phyloP scores from a whole-genome alignment of 2,797 vertebrate species.

The Coranthus polyacanthus region DNA sequence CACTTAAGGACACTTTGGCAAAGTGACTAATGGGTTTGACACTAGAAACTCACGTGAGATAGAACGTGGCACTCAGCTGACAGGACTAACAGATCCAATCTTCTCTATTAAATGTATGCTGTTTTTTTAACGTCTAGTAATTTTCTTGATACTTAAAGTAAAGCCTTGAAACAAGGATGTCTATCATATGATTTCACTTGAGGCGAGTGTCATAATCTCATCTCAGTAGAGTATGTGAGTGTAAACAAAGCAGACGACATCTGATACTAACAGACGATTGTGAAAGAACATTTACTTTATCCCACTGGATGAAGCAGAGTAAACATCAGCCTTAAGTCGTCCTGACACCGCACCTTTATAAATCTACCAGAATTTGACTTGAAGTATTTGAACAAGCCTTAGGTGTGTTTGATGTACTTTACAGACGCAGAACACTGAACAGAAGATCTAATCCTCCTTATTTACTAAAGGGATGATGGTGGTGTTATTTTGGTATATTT shows the following conservation, averaged over 20 bases:
- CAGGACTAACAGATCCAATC: no score
- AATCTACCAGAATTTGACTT: not conserved
- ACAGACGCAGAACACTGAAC: constrained; percentile 4
- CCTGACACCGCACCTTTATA: constrained; percentile 26
- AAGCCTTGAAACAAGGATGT: no score
- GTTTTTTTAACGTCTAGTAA: no score
- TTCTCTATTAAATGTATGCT: no score
- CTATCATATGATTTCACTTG: no score
- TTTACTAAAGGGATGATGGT: constrained; percentile 10
- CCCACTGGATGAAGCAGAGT: not conserved
- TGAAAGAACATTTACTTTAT: not conserved
- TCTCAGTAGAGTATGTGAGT: no score
- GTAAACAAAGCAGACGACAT: not conserved
- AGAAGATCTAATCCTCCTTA: not conserved
- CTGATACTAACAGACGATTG: not conserved
- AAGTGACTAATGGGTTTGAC: no score
- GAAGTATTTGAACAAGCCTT: constrained; percentile 40
- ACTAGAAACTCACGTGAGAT: no score
- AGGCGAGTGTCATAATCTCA: no score
- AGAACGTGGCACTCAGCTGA: no score
- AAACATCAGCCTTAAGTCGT: not conserved
- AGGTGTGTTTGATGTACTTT: constrained; percentile 6
- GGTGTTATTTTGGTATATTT: not conserved
- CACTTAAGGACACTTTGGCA: no score
- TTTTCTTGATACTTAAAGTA: no score